These are phyloP conservation scores for Lophochroa leadbeateri DNA, from an alignment of 2,113 vertebrate species.

Conservation along the genomic window DNA sequence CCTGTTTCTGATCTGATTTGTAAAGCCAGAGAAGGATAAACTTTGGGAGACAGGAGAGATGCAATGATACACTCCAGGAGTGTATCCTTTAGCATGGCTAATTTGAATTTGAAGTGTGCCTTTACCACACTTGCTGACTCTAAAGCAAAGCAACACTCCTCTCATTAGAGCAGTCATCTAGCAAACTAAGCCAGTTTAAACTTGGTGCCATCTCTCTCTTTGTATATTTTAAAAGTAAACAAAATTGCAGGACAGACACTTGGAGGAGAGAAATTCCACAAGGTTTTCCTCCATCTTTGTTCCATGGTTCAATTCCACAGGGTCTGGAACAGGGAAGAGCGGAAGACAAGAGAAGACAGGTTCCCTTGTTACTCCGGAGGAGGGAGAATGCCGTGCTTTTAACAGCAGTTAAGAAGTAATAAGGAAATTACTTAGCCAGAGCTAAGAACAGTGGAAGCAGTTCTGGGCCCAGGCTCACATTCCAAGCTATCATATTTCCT, in stretches of 20 bases:
- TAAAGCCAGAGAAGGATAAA: not conserved
- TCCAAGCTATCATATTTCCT: not conserved
- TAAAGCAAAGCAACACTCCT: not conserved
- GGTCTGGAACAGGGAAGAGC: not conserved
- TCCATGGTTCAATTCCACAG: not conserved
- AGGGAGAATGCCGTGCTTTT: not conserved
- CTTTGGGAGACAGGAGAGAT: not conserved
- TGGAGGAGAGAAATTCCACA: not conserved
- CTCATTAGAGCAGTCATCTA: not conserved
- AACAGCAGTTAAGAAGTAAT: not conserved
- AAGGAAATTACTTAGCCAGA: not conserved
- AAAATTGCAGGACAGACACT: not conserved
- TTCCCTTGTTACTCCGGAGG: not conserved
- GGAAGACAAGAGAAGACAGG: rapidly evolving
- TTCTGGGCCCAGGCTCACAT: not conserved
- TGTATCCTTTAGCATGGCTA: rapidly evolving
- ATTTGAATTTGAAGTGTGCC: not conserved
- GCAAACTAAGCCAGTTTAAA: not conserved
- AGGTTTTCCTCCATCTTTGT: not conserved
- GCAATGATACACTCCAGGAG: rapidly evolving
- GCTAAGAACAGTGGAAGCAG: not conserved
- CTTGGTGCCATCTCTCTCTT: not conserved
- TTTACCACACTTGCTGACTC: not conserved
- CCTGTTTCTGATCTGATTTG: not conserved
- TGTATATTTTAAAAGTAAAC: not conserved